These are phyloP conservation scores for Podarcis muralis DNA, from an alignment of 2,113 vertebrate genomes.

Conservation along the genomic window DNA sequence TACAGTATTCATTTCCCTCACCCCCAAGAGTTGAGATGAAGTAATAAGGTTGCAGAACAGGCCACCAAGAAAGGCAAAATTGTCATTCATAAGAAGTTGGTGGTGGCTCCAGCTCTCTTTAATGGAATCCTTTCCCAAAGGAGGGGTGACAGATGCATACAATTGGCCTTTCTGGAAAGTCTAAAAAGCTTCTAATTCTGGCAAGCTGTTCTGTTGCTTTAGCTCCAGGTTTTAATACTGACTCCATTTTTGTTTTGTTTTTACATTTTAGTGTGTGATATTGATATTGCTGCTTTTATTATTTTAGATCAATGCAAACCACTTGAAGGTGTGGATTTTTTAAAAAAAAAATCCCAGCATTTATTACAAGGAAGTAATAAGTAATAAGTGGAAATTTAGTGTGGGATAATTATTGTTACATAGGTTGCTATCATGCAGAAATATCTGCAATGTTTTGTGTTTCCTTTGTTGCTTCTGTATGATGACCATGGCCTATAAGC, in stretches of 20 bases:
- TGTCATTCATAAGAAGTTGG: neutral
- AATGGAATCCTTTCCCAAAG: neutral
- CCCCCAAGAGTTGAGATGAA: neutral
- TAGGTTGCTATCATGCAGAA: neutral
- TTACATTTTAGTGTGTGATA: neutral
- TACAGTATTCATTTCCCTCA: neutral
- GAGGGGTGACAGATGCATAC: neutral
- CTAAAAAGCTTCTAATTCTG: neutral
- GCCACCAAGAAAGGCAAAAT: neutral
- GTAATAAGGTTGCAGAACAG: neutral
- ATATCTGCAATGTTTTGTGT: neutral
- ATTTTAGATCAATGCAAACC: neutral
- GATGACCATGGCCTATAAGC: neutral
- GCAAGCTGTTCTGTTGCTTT: neutral
- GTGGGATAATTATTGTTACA: neutral
- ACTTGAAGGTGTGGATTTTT: neutral
- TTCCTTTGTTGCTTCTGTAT: neutral
- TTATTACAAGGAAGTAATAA: no score
- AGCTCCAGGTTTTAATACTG: neutral
- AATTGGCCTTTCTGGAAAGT: neutral
- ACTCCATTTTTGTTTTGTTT: neutral
- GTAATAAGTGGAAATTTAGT: neutral
- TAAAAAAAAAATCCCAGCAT: no score
- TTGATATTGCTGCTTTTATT: neutral
- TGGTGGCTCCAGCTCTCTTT: neutral